phyloP scores from a whole-genome alignment of 2,888 invertebrate genomes.

The Trichopoda pennipes region DNA sequence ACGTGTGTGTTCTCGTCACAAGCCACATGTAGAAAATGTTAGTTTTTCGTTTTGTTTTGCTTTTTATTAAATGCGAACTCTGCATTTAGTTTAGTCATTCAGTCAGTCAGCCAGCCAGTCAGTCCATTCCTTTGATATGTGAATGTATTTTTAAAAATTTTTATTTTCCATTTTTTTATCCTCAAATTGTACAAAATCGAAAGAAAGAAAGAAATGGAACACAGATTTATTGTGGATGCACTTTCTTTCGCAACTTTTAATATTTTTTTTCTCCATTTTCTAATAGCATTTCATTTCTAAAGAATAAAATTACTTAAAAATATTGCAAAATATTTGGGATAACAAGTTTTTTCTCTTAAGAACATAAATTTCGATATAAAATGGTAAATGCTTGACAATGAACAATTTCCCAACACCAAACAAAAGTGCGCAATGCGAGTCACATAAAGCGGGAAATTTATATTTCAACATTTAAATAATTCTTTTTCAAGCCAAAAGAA shows the following conservation, averaged over 20 bases:
- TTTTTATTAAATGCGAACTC: slow-evolving; percentile 1
- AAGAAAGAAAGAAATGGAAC: slow-evolving; percentile 34
- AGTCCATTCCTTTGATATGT: slow-evolving; percentile 18
- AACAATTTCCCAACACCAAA: background rate
- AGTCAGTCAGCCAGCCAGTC: too few relatives aligned
- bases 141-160: background rate
- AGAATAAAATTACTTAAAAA: slow-evolving; percentile 61
- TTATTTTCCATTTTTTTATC: background rate
- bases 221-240: slow-evolving; percentile 62
- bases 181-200: slow-evolving; percentile 11
- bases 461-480: background rate
- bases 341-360: slow-evolving; percentile 33
- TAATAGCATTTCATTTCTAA: slow-evolving; percentile 9
- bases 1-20: background rate
- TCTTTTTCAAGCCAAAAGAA: too few relatives aligned
- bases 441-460: background rate
- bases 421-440: background rate
- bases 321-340: slow-evolving; percentile 58
- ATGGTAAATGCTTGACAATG: slow-evolving; percentile 44
- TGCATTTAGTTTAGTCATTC: slow-evolving; percentile 5
- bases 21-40: slow-evolving; percentile 18
- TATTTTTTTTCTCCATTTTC: slow-evolving; percentile 8
- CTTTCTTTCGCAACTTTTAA: slow-evolving; percentile 35
- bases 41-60: background rate
- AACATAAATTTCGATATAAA: slow-evolving; percentile 52